These are phyloP conservation scores for Carassius auratus DNA, from an alignment of 2,113 vertebrate species.

Conservation along the genomic window DNA sequence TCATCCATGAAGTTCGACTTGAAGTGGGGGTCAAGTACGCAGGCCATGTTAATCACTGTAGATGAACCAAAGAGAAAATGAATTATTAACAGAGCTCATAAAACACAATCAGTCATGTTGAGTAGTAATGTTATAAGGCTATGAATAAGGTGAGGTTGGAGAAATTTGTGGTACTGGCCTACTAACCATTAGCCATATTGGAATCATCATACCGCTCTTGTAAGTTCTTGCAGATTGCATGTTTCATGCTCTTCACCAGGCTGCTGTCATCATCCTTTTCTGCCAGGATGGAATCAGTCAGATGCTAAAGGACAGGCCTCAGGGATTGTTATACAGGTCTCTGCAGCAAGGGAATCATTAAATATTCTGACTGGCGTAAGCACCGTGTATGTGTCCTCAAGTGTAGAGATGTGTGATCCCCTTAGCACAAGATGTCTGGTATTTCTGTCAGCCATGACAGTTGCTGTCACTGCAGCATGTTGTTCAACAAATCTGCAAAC, in stretches of 20 bases:
- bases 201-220: no score
- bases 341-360: constrained; percentile 26
- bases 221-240: no score
- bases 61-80: background rate
- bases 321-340: background rate
- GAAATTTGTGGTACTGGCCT: background rate
- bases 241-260: no score
- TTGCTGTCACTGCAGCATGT: background rate
- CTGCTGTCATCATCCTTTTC: no score
- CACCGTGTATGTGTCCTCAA: background rate
- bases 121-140: background rate
- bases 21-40: background rate
- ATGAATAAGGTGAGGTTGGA: background rate
- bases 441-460: constrained; percentile 16
- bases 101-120: background rate
- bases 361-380: constrained; percentile 25
- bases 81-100: background rate
- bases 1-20: background rate
- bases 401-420: background rate
- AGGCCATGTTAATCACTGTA: constrained; percentile 6
- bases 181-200: background rate
- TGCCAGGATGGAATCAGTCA: no score
- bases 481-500: no score
- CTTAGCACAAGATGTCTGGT: background rate
- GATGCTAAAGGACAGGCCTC: background rate